These are phyloP conservation scores for Amblyjoppa fuscipennis DNA, from an alignment of 2,888 invertebrate genomes.

Conservation along the genomic window DNA sequence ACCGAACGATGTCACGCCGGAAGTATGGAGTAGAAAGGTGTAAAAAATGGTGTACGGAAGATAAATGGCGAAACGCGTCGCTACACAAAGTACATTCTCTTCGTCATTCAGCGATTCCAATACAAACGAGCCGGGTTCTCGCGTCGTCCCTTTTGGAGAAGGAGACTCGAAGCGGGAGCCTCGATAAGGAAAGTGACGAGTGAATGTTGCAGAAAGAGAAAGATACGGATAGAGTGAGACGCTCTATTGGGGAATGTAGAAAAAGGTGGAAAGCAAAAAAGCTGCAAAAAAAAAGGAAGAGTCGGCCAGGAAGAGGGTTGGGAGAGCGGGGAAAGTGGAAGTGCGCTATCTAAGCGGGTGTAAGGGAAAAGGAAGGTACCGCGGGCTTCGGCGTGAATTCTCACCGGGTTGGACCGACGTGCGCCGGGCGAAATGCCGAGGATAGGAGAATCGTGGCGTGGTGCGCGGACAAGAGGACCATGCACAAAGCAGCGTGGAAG, in stretches of 20 bases:
- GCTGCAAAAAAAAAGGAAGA: slow-evolving; percentile 24
- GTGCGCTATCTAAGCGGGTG: slow-evolving; percentile 58
- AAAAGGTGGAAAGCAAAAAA: not conserved
- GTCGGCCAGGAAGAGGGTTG: slow-evolving; percentile 32
- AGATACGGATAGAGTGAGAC: slow-evolving; percentile 8
- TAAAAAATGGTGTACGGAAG: slow-evolving; percentile 24
- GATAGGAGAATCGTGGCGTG: slow-evolving; percentile 66
- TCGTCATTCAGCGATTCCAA: slow-evolving; percentile 1
- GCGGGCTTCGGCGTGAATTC: slow-evolving; percentile 4
- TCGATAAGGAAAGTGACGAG: slow-evolving; percentile 51
- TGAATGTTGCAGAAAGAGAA: slow-evolving; percentile 4
- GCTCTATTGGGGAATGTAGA: not conserved
- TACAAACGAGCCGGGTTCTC: not conserved
- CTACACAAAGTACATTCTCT: slow-evolving; percentile 2
- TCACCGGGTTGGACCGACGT: slow-evolving; percentile 8
- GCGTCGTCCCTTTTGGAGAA: slow-evolving; percentile 27
- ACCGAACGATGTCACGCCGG: slow-evolving; percentile 42
- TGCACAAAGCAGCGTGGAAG: slow-evolving; percentile 73
- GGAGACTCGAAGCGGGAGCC: slow-evolving; percentile 44
- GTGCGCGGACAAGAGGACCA: slow-evolving; percentile 70
- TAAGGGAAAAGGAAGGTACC: slow-evolving; percentile 55
- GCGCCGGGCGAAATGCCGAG: slow-evolving; percentile 39
- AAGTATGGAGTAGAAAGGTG: slow-evolving; percentile 21
- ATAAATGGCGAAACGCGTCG: slow-evolving; percentile 31
- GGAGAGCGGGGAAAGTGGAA: slow-evolving; percentile 56